Evolutionary conservation across 1,140 invertebrate genomes (phyloP), one percentile per base, ranked within the genome.

Genomic region (Drosophila sp.): DNA sequence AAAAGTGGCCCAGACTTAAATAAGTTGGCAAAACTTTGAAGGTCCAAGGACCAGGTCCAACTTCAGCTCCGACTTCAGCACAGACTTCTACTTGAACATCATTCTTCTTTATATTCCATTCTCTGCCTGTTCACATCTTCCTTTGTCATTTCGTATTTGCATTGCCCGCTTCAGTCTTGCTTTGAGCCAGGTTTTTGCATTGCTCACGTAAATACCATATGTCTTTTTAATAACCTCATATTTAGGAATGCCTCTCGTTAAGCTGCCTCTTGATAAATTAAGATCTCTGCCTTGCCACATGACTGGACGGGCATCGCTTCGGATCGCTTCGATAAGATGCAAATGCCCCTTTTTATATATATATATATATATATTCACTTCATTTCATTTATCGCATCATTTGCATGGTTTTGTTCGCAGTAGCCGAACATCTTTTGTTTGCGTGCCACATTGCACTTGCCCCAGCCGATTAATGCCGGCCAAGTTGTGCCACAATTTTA

Each of bases 191-290:
- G n/a, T 16, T 45, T 32, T 14, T 32, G 40, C 38, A 4, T 11
- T 32, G 54, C 32, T 48, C 70, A 65, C 79, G 69, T 78, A 82
- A 82, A 82, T 82, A 82, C 79, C 82, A 74, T 67, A 62, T 74
- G 69, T 79, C 78, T 63, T 57, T 71, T 75, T 78, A 78, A 72
- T 78, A 75, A 70, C 70, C 72, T 27, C 61, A 72, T 81, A 79
- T 71, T 71, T 65, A 78, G 32, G 41, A 14, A n/a, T 13, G 32
- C 34, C 13, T 40, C 16, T 32, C 62, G 51, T 56, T 41, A 18
- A 41, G 45, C 43, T 34, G 8, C 48, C 21, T 41, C n/a, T 27
- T 54, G 66, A 53, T 43, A 71, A 84, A 83, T 73, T 84, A 54
- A 71, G 72, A 73, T 76, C 65, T 51, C 54, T 51, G 41, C 29